These are phyloP conservation scores for Malacoctenus gilli DNA, from an alignment of 2,797 vertebrate genomes.

Conservation along the genomic window DNA sequence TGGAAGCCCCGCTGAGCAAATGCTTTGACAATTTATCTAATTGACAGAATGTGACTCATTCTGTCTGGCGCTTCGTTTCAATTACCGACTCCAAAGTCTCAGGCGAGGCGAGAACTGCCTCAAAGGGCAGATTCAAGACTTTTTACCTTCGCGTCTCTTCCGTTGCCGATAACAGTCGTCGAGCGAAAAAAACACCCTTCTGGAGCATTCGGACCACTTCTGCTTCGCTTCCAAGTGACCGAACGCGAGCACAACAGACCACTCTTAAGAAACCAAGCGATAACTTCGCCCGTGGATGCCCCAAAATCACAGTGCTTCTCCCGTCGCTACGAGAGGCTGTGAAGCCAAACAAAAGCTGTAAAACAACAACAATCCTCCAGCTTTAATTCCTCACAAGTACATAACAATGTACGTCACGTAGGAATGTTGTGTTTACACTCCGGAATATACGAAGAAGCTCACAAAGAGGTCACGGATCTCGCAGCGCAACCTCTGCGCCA, in stretches of 20 bases:
- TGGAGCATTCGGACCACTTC: no score
- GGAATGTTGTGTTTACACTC: neutral
- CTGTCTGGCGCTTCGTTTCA: conserved; percentile 58
- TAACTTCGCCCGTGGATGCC: no score
- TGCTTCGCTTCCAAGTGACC: no score
- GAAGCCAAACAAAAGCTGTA: no score
- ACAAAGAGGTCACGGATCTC: conserved; percentile 1
- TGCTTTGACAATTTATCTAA: conserved; percentile 69
- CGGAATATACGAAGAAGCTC: neutral
- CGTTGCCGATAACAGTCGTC: conserved; percentile 9
- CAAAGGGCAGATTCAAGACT: conserved; percentile 23
- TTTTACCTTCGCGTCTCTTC: conserved; percentile 10
- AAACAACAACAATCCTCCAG: neutral
- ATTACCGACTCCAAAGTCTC: conserved; percentile 32
- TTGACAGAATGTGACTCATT: conserved; percentile 72
- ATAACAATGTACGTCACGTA: neutral
- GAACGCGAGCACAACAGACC: conserved; percentile 29
- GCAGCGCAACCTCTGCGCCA: neutral
- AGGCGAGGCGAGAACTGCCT: conserved; percentile 15
- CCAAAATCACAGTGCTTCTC: no score
- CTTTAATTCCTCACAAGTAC: neutral
- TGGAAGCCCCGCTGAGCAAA: conserved; percentile 59
- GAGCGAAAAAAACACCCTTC: no score
- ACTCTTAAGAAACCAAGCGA: neutral
- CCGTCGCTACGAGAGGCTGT: no score